phyloP scores from a whole-genome alignment of 53 echinoderm and acorn worm genomes.

The Patiria pectinifera region DNA sequence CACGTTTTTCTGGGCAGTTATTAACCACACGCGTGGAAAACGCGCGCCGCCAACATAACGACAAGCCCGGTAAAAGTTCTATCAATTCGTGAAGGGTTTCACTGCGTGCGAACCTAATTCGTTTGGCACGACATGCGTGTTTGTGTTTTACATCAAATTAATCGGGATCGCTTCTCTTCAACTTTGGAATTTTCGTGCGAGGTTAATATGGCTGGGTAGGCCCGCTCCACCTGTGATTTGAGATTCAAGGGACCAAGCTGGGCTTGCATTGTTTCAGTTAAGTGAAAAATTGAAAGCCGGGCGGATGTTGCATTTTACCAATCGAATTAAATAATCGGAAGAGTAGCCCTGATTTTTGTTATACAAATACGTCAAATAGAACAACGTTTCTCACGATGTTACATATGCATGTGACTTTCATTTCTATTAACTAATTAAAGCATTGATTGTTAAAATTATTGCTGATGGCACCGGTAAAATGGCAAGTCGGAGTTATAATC shows the following conservation, averaged over 20 bases:
- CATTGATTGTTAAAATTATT: too few species aligned
- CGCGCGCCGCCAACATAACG: neutral
- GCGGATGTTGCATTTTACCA: too few species aligned
- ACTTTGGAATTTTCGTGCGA: neutral
- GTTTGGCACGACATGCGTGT: neutral
- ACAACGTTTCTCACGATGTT: too few species aligned
- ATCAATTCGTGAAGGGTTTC: neutral
- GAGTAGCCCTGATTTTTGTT: too few species aligned
- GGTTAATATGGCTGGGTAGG: neutral
- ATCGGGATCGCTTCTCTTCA: neutral
- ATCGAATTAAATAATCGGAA: too few species aligned
- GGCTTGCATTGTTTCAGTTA: too few species aligned
- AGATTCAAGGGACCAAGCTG: neutral
- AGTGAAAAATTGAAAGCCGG: too few species aligned
- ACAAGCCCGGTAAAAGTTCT: neutral
- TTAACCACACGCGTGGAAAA: neutral
- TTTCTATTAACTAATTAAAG: too few species aligned
- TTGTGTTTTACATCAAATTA: neutral
- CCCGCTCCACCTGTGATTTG: neutral
- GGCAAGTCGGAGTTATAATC: too few species aligned
- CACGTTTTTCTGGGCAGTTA: neutral
- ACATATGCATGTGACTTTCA: too few species aligned
- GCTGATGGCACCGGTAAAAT: too few species aligned
- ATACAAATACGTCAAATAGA: too few species aligned
- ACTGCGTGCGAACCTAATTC: neutral